These are phyloP conservation scores for Pseudomugil gertrudae DNA, from an alignment of 2,797 vertebrate species.

Conservation along the genomic window DNA sequence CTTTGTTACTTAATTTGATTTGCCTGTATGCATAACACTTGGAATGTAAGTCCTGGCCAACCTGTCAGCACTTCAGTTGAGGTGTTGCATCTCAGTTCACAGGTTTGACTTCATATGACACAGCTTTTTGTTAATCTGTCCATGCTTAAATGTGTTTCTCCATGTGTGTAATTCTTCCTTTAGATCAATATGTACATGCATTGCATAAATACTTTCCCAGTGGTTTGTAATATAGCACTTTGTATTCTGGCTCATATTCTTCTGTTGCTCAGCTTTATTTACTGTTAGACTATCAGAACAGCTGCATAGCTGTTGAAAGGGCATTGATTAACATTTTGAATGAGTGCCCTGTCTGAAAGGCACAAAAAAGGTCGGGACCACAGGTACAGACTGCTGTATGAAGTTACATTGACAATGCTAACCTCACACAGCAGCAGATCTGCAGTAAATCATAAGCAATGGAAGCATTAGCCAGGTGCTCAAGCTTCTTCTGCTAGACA, in stretches of 20 bases:
- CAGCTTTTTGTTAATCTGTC: constrained; percentile 10
- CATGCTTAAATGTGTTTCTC: background rate
- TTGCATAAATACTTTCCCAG: constrained; percentile 10
- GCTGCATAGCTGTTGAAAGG: constrained; percentile 51
- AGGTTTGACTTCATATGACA: constrained; percentile 9
- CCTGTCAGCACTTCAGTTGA: constrained; percentile 43
- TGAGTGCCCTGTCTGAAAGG: constrained; percentile 55
- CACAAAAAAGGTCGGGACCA: constrained; percentile 64
- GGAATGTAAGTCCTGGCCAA: constrained; percentile 33
- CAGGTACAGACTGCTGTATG: constrained; percentile 41
- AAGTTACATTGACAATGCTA: constrained; percentile 61
- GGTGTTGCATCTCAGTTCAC: constrained; percentile 20
- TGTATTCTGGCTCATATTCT: constrained; percentile 45
- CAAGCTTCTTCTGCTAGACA: constrained; percentile 57
- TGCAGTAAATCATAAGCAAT: constrained; percentile 72
- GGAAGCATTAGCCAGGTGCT: constrained; percentile 82
- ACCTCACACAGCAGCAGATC: constrained; percentile 43
- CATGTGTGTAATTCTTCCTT: constrained; percentile 7
- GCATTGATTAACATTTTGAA: constrained; percentile 75
- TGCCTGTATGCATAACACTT: constrained; percentile 37
- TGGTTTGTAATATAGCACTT: constrained; percentile 37
- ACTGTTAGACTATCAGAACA: constrained; percentile 44
- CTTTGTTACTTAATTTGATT: constrained; percentile 45
- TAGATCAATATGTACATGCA: constrained; percentile 2
- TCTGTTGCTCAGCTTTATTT: constrained; percentile 39